Percentiles rank a stretch among this genome's conserved stretches.
These are phyloP conservation scores for Dorcus parallelipipedus DNA, from an alignment of 2,888 invertebrate species.

Conservation along the genomic window DNA sequence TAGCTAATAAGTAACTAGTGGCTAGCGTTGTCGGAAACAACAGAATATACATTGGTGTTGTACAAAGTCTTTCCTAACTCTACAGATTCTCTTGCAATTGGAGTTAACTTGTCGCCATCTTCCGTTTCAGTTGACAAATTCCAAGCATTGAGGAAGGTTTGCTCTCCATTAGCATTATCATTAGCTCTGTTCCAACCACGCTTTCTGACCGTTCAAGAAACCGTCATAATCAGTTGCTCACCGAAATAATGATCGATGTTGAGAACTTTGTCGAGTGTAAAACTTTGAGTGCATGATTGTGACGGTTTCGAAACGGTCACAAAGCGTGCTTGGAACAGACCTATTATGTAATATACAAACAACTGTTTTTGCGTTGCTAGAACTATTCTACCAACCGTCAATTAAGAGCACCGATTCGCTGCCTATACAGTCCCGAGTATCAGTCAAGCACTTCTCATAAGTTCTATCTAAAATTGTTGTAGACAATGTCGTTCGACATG, in stretches of 20 bases:
- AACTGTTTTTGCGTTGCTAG: slow-evolving; percentile 14
- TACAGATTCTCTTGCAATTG: slow-evolving; percentile 13
- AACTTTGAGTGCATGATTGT: no score
- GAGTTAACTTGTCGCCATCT: slow-evolving; percentile 11
- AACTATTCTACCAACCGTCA: slow-evolving; percentile 21
- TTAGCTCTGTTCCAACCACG: no score
- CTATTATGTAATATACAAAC: slow-evolving; percentile 12
- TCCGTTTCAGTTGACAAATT: slow-evolving; percentile 20
- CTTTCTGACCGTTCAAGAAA: no score
- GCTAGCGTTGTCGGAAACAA: slow-evolving; percentile 24
- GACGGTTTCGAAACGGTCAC: no score
- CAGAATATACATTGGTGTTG: slow-evolving; percentile 18
- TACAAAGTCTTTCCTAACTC: slow-evolving; percentile 15
- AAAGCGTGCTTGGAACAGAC: no score
- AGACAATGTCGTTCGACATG: neutral
- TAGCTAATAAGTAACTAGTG: slow-evolving; percentile 21
- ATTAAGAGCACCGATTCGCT: slow-evolving; percentile 12
- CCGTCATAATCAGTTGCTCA: no score
- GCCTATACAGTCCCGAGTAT: neutral
- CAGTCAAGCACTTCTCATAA: neutral
- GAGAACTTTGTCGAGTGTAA: no score
- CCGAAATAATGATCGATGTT: no score
- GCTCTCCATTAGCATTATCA: slow-evolving; percentile 3
- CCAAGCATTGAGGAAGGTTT: slow-evolving; percentile 21
- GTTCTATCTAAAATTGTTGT: slow-evolving; percentile 2